A percentile compares a stretch with the other conserved stretches of the same genome.
These are phyloP conservation scores for Chymomyza costata DNA, from an alignment of 1,140 invertebrate genomes.

Conservation along the genomic window DNA sequence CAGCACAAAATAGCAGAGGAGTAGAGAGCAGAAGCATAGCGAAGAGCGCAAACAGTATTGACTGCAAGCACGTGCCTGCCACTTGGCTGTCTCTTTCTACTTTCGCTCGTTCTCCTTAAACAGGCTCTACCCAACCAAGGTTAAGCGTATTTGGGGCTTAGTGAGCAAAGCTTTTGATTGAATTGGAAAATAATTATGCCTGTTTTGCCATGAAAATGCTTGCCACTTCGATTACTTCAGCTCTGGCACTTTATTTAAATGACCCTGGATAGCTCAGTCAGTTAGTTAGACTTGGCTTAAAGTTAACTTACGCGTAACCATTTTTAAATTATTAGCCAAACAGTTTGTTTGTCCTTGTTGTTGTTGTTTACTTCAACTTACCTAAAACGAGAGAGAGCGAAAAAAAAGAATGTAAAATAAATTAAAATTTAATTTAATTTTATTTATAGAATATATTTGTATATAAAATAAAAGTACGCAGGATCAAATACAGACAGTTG, in stretches of 20 bases:
- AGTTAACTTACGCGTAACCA: too few relatives aligned
- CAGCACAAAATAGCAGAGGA: not conserved
- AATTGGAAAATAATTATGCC: conserved; percentile 67
- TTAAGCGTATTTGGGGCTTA: conserved; percentile 40
- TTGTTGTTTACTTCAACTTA: conserved; percentile 42
- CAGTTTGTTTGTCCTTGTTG: too few relatives aligned
- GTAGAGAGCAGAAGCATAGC: too few relatives aligned
- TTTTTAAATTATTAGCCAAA: too few relatives aligned
- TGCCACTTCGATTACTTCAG: too few relatives aligned
- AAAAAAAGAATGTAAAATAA: conserved; percentile 26
- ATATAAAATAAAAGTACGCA: not conserved
- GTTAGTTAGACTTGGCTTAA: not conserved
- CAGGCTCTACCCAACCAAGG: not conserved
- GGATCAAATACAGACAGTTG: not conserved
- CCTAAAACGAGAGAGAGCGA: conserved; percentile 41
- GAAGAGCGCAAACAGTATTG: too few relatives aligned
- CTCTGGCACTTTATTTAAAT: conserved; percentile 27
- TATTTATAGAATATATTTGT: too few relatives aligned
- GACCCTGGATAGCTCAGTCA: conserved; percentile 7
- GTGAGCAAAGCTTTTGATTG: conserved; percentile 48
- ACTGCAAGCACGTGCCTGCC: too few relatives aligned
- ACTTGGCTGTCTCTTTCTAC: too few relatives aligned
- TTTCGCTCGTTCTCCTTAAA: conserved; percentile 14
- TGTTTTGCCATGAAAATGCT: conserved; percentile 18
- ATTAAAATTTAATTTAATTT: conserved; percentile 54